Evolutionary conservation across 2,113 vertebrate genomes (phyloP).

Genomic region (Pan troglodytes): DNA sequence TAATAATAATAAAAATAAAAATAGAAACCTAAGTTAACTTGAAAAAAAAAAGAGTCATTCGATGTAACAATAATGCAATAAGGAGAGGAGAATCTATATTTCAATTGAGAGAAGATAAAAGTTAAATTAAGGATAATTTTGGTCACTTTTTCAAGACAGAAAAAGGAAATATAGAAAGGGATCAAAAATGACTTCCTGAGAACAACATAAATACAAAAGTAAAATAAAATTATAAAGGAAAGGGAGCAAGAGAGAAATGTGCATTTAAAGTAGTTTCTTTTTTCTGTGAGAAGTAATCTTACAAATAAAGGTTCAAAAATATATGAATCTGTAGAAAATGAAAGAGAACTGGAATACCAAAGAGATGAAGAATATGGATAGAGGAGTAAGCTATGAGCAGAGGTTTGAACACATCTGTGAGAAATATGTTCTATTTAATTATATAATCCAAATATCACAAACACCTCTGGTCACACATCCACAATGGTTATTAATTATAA

Average conservation of each 20-base stretch:
- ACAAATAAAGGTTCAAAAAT: background rate
- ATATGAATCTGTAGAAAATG: background rate
- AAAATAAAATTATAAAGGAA: too few species aligned
- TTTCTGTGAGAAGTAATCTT: background rate
- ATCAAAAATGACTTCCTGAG: background rate
- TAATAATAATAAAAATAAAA: too few species aligned
- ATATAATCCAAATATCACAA: background rate
- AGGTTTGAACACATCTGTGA: background rate
- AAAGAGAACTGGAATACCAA: background rate
- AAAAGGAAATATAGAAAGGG: background rate
- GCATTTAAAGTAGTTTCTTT: background rate
- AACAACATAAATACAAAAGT: too few species aligned
- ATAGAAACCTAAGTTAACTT: too few species aligned
- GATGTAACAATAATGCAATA: background rate
- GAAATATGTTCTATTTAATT: background rate
- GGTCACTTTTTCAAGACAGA: background rate
- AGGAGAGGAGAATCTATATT: background rate
- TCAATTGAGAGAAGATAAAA: background rate
- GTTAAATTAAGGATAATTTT: background rate
- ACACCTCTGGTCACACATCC: too few species aligned
- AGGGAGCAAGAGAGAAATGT: background rate
- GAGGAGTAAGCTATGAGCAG: background rate
- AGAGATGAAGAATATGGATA: background rate
- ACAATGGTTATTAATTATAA: background rate
- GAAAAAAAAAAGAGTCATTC: background rate